These are phyloP conservation scores for Cantharis lateralis DNA, from an alignment of 2,888 invertebrate genomes.

Conservation along the genomic window DNA sequence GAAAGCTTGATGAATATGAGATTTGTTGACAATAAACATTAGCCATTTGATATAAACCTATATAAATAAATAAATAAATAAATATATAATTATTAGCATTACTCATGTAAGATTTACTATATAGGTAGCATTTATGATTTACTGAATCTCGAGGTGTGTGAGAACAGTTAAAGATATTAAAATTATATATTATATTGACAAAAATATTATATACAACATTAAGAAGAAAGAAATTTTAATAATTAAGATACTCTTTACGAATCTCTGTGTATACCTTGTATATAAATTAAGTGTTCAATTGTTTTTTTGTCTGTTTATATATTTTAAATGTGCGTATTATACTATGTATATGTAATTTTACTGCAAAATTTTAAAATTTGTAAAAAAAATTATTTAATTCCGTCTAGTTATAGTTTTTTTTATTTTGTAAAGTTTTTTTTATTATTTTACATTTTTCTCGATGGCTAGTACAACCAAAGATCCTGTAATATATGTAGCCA, in stretches of 20 bases:
- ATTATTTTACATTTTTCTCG: conserved; percentile 29
- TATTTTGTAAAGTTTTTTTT: conserved; percentile 13
- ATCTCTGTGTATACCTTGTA: conserved; percentile 53
- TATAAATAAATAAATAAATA: conserved; percentile 33
- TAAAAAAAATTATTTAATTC: conserved; percentile 25
- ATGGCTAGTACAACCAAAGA: conserved; percentile 59
- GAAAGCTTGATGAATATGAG: conserved; percentile 52
- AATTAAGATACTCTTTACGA: conserved; percentile 47
- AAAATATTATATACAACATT: conserved; percentile 51
- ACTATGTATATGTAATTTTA: conserved; percentile 28
- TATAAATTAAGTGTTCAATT: conserved; percentile 42
- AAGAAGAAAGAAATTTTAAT: conserved; percentile 51
- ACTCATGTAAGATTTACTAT: conserved; percentile 51
- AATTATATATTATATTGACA: conserved; percentile 46
- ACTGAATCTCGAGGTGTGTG: conserved; percentile 51
- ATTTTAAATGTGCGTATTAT: conserved; percentile 33
- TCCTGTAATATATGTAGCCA: conserved; percentile 53
- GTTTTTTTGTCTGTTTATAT: conserved; percentile 28
- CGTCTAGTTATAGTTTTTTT: conserved; percentile 9
- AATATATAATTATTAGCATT: conserved; percentile 49
- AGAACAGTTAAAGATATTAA: conserved; percentile 49
- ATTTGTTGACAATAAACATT: conserved; percentile 57
- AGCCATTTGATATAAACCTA: conserved; percentile 56
- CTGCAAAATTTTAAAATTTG: conserved; percentile 8
- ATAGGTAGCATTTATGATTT: conserved; percentile 55